phyloP scores from a whole-genome alignment of 2,888 invertebrate species.

The Encarsia formosa region DNA sequence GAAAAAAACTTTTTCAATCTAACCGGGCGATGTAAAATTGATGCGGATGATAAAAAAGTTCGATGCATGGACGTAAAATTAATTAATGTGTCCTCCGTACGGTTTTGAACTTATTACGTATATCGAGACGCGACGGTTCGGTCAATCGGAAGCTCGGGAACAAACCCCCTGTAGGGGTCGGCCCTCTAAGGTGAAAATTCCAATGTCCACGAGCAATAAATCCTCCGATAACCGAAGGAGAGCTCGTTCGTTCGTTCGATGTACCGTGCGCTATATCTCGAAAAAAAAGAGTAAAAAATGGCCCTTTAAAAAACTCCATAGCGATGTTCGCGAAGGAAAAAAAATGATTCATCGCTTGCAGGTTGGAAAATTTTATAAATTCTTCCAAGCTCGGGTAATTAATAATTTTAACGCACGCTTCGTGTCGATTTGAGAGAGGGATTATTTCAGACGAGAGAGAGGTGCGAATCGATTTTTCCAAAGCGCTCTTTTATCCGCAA shows the following conservation, averaged over 20 bases:
- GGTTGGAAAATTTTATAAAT: too few relatives aligned
- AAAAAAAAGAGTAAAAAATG: too few relatives aligned
- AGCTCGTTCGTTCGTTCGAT: background rate
- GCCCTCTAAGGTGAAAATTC: background rate
- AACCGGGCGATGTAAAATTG: too few relatives aligned
- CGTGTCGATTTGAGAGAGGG: too few relatives aligned
- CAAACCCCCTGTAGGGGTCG: background rate
- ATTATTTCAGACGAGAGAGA: conserved; percentile 23
- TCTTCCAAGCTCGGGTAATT: too few relatives aligned
- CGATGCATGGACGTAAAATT: background rate
- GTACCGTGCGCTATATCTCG: too few relatives aligned
- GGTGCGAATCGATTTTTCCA: conserved; percentile 41
- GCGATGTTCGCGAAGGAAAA: too few relatives aligned
- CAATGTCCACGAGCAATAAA: conserved; percentile 1
- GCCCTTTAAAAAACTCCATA: too few relatives aligned
- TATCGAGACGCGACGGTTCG: background rate
- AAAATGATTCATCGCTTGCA: too few relatives aligned
- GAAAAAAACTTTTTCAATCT: too few relatives aligned
- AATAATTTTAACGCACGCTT: too few relatives aligned
- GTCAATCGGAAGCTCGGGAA: background rate
- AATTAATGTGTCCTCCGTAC: background rate
- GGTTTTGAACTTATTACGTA: background rate
- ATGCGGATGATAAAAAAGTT: background rate
- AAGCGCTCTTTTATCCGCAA: conserved; percentile 40
- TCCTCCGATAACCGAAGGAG: conserved; percentile 5